Conservation (phyloP, 1,140 invertebrate species). For the Plectrocnemia conspersa region DNA sequence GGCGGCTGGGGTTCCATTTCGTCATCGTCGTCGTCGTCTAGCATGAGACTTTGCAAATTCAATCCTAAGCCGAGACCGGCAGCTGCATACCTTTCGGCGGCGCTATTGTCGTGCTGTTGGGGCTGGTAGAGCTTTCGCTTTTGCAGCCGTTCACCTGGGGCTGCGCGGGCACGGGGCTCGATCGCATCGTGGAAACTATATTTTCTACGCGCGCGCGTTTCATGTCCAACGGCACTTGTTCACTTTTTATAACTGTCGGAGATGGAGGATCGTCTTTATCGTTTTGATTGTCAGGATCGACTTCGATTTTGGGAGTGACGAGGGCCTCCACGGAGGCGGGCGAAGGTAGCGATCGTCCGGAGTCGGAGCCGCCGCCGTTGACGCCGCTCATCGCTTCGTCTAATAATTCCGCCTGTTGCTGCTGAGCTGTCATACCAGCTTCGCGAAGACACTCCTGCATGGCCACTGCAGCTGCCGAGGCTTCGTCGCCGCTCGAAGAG, state of each 20-base stretch:
- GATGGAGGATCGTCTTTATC: slow-evolving; percentile 50
- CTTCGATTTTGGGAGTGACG: slow-evolving; percentile 59
- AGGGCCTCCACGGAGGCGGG: slow-evolving; percentile 57
- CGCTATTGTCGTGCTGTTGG: slow-evolving; percentile 79
- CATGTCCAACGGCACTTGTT: slow-evolving; percentile 59
- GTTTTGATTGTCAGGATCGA: slow-evolving; percentile 58
- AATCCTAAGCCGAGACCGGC: slow-evolving; percentile 48
- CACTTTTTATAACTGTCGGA: slow-evolving; percentile 49
- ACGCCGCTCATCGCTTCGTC: slow-evolving; percentile 55
- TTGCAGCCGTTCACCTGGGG: slow-evolving; percentile 84
- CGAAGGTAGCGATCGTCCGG: slow-evolving; percentile 63
- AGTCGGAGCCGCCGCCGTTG: slow-evolving; percentile 65
- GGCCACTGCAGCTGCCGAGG: slow-evolving; percentile 54
- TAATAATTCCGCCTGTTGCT: slow-evolving; percentile 50
- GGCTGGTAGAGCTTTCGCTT: slow-evolving; percentile 96
- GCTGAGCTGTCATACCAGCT: slow-evolving; percentile 52
- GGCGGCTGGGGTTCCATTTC: slow-evolving; percentile 70
- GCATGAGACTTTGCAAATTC: slow-evolving; percentile 46
- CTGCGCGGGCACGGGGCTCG: slow-evolving; percentile 64
- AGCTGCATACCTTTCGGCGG: slow-evolving; percentile 51
- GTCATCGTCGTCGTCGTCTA: slow-evolving; percentile 66
- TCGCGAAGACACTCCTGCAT: slow-evolving; percentile 58
- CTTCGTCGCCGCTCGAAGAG: slow-evolving; percentile 58
- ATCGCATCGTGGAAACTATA: slow-evolving; percentile 87
- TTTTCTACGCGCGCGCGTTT: slow-evolving; percentile 92